Conservation (phyloP, 2,113 vertebrate species). For the Silurus glanis region DNA sequence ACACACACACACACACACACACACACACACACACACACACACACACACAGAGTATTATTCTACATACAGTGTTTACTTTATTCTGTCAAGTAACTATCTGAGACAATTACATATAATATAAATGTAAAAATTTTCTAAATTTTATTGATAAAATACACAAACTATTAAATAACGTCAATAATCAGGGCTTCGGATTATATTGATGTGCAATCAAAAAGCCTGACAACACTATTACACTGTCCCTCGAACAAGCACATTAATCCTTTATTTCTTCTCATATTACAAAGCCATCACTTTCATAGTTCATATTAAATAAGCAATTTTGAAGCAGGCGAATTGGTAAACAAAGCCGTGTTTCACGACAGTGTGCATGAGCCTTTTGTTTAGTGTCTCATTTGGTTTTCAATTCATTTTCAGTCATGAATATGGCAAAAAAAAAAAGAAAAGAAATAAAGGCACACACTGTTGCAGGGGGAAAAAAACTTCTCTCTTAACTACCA, state of each 20-base stretch:
- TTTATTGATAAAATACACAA: not conserved
- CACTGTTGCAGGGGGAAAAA: conserved; percentile 3
- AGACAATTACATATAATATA: not conserved
- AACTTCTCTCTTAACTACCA: conserved; percentile 27
- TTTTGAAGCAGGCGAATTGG: conserved; percentile 29
- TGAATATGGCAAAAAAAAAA: not conserved
- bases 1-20: not conserved
- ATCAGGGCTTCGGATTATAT: not conserved
- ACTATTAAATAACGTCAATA: not conserved
- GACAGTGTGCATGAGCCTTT: conserved; percentile 30
- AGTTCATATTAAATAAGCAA: conserved; percentile 43
- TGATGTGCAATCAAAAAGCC: not conserved
- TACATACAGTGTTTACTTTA: not conserved
- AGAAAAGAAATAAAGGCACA: conserved; percentile 33
- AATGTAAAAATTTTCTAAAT: not conserved
- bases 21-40: not conserved
- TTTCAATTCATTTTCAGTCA: conserved; percentile 48
- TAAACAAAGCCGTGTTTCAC: conserved; percentile 28
- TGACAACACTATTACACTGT: conserved; percentile 3
- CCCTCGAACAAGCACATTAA: conserved; percentile 2
- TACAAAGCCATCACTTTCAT: conserved; percentile 31
- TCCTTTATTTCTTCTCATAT: conserved; percentile 27
- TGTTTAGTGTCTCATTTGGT: conserved; percentile 42
- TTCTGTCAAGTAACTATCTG: not conserved
- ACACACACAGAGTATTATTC: not conserved